Evolutionary conservation across 2,888 invertebrate genomes (phyloP), one percentile per base, ranked within the genome.

Genomic region (Lordiphosa fenestrarum): DNA sequence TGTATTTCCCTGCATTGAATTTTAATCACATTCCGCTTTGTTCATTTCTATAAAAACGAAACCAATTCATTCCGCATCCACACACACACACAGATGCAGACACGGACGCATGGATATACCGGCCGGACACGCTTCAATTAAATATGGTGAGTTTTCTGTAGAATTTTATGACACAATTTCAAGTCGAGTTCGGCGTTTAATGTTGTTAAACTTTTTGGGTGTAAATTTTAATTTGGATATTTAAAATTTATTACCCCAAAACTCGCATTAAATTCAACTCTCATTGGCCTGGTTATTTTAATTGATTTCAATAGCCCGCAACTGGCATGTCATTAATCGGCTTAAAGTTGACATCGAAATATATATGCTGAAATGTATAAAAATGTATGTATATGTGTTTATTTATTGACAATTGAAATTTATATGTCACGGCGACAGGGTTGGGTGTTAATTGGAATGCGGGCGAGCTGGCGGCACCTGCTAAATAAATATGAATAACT

Each of bases 271-370:
- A 81, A 59, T 46, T 60, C 56, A 55, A 15, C 38, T 46, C 23
- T 52, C 54, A 70, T 63, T 61, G 57, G 49, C 53, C 37, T 51
- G 46, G 66, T 57, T 48, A 58, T 66, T 84, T 77, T 69, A 84
- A 81, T 76, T 73, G 69, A 84, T 77, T 84, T 77, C 60, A 75
- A 80, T 83, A 71, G 80, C 65, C 51, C 61, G 52, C 23, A 58
- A 58, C 62, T 68, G 46, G 48, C 63, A 55, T 49, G 65, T 71
- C 69, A 83, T 77, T 77, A 77, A 77, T 80, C 77, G 81, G 77
- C 84, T 83, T 77, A 65, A 68, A 71, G 44, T 49, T 66, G 67
- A 66, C 51, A 65, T 66, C 49, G 53, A 65, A 53, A 66, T 66
- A 46, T 35, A 36, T 36, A 12, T 2, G 19, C 3, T 2, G 2